A percentile compares a stretch with the other conserved stretches of the same genome.
Evolutionary conservation across 2,797 vertebrate genomes (phyloP).

Genomic region (Muscicapa comitata): DNA sequence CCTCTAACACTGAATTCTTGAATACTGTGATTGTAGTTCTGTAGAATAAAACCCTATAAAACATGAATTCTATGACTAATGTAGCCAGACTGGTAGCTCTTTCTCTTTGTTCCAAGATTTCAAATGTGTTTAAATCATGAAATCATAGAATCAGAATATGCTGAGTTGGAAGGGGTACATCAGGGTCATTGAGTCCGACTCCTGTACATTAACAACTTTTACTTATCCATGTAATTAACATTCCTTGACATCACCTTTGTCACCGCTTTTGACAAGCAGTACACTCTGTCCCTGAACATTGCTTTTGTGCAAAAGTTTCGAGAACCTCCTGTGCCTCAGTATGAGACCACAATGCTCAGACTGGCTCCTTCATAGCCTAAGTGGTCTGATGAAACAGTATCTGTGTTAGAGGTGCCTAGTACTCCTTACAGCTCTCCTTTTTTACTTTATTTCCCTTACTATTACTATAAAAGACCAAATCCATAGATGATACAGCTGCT

Average conservation of each 20-base stretch:
- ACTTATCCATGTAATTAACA: background rate
- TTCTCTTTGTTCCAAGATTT: background rate
- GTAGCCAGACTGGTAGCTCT: background rate
- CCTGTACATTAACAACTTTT: background rate
- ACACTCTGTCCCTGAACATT: background rate
- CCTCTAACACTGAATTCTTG: accelerated
- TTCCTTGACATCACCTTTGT: background rate
- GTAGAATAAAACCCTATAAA: background rate
- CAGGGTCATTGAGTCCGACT: accelerated
- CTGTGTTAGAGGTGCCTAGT: background rate
- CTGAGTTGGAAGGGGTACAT: background rate
- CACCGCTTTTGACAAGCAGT: background rate
- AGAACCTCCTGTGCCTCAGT: background rate
- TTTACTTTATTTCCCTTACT: background rate
- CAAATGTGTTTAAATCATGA: background rate
- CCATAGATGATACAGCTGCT: background rate
- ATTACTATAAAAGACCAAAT: background rate
- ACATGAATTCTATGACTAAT: background rate
- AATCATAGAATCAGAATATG: background rate
- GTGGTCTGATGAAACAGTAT: background rate
- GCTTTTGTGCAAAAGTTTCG: background rate
- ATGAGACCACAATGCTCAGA: background rate
- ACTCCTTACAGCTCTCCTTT: background rate
- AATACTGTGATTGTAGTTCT: background rate
- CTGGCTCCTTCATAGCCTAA: background rate